Evolutionary conservation across 2,888 invertebrate genomes (phyloP).

Genomic region (Furcula furcula): DNA sequence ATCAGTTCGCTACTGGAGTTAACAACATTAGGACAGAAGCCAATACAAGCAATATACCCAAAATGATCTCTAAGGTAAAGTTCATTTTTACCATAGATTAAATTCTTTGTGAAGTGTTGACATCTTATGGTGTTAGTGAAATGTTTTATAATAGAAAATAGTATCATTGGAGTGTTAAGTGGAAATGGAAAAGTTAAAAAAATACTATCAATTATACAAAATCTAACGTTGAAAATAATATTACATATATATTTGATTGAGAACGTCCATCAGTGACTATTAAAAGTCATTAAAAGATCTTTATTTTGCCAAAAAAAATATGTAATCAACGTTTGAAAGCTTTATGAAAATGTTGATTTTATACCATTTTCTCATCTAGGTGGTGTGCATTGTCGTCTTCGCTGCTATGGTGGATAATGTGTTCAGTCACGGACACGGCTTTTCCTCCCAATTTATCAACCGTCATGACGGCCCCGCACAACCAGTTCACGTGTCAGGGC

Average conservation of each 20-base stretch:
- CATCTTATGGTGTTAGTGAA: too few species aligned
- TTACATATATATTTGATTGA: too few species aligned
- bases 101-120: background rate
- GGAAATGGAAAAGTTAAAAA: too few species aligned
- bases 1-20: conserved; percentile 58
- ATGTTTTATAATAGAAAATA: too few species aligned
- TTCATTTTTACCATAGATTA: background rate
- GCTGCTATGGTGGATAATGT: conserved; percentile 41
- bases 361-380: conserved; percentile 21
- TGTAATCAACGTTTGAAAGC: too few species aligned
- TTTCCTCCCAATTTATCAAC: conserved; percentile 61
- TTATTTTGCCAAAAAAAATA: too few species aligned
- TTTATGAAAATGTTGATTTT: too few species aligned
- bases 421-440: conserved; percentile 55
- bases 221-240: too few species aligned
- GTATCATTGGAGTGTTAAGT: too few species aligned
- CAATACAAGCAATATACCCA: conserved; percentile 24
- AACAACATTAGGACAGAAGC: conserved; percentile 41
- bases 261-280: too few species aligned
- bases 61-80: conserved; percentile 69
- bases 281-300: too few species aligned
- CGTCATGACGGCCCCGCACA: conserved; percentile 56
- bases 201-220: too few species aligned
- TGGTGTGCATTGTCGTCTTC: conserved; percentile 44
- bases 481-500: conserved; percentile 33